phyloP scores from a whole-genome alignment of 2,888 invertebrate genomes.

The Odontothrips loti region DNA sequence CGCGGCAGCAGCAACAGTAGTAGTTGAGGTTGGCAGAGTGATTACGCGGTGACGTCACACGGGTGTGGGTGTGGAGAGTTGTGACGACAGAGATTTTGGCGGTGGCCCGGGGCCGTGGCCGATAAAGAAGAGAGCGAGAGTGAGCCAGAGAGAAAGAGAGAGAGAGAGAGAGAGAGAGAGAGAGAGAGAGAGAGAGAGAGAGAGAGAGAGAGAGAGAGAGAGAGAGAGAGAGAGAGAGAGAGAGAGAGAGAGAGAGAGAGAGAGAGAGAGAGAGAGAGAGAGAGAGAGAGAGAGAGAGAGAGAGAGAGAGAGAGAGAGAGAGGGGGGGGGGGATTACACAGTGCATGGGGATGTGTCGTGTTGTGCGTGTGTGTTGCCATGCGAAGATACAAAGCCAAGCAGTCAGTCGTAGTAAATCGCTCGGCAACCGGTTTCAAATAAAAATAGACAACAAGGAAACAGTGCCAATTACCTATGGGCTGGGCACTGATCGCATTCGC shows the following conservation, averaged over 20 bases:
- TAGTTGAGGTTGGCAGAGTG: too few species aligned
- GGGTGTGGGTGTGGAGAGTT: not conserved
- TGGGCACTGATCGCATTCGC: not conserved
- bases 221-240: not conserved
- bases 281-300: not conserved
- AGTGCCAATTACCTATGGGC: not conserved
- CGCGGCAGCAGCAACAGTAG: too few species aligned
- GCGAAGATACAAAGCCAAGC: too few species aligned
- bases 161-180: slow-evolving; percentile 18
- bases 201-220: slow-evolving; percentile 1
- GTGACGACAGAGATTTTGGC: not conserved
- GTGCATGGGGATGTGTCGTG: too few species aligned
- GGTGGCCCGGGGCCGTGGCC: too few species aligned
- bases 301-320: not conserved
- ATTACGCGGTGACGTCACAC: too few species aligned
- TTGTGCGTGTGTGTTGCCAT: too few species aligned
- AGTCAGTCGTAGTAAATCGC: not conserved
- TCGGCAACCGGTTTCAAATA: slow-evolving; percentile 22
- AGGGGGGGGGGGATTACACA: not conserved
- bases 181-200: slow-evolving; percentile 18
- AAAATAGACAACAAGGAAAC: slow-evolving; percentile 20
- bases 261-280: slow-evolving; percentile 1
- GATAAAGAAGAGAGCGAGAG: not conserved
- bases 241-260: slow-evolving; percentile 1
- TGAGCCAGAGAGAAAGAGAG: slow-evolving; percentile 1